These are phyloP conservation scores for Periphyllus acericola DNA, from an alignment of 2,888 invertebrate species.

Conservation along the genomic window DNA sequence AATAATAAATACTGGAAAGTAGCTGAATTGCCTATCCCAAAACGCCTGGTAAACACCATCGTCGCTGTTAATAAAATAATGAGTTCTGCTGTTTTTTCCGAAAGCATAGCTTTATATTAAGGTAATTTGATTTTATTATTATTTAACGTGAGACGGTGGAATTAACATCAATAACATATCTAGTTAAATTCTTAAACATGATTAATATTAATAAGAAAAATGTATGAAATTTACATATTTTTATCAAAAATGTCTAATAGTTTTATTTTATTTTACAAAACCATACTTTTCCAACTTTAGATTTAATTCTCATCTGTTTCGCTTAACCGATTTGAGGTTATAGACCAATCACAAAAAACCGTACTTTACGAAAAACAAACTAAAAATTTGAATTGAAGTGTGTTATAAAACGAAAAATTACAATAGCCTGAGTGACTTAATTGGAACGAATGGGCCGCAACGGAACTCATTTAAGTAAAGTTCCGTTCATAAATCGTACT, in stretches of 20 bases:
- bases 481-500: constrained; percentile 43
- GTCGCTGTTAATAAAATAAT: not conserved
- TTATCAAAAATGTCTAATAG: too few species aligned
- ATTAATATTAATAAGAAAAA: not conserved
- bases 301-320: too few species aligned
- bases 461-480: constrained; percentile 24
- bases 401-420: not conserved
- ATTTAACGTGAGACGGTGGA: not conserved
- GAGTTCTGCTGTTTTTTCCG: not conserved
- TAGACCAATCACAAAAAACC: not conserved
- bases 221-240: too few species aligned
- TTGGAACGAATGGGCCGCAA: constrained; percentile 43
- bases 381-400: not conserved
- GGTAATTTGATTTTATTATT: not conserved
- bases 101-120: not conserved
- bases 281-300: not conserved
- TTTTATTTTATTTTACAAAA: not conserved
- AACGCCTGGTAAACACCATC: constrained; percentile 45
- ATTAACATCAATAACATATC: not conserved
- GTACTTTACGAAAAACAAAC: not conserved
- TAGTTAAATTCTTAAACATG: not conserved
- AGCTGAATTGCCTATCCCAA: constrained; percentile 51
- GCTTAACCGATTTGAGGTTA: too few species aligned
- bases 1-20: constrained; percentile 13
- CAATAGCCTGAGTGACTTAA: not conserved